Evolutionary conservation across 1,140 invertebrate species (phyloP).

Genomic region (Musca vetustissima): DNA sequence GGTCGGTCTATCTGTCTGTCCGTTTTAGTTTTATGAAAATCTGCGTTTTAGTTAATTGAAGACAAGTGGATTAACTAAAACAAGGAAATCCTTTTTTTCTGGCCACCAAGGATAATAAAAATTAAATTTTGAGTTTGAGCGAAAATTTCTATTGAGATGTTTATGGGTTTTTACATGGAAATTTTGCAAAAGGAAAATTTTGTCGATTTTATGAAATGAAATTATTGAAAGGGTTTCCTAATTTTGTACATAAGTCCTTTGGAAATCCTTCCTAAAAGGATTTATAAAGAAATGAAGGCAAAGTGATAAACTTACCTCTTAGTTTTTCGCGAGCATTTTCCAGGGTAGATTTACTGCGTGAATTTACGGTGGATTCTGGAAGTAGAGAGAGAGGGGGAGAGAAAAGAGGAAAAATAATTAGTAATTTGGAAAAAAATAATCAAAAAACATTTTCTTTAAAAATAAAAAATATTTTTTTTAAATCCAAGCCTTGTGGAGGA

Average conservation of each 20-base stretch:
- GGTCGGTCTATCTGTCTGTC: too few species aligned
- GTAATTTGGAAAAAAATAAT: too few species aligned
- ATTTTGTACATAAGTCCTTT: too few species aligned
- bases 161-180: slow-evolving; percentile 16
- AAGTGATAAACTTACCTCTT: background rate
- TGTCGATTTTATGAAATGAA: too few species aligned
- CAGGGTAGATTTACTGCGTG: slow-evolving; percentile 2
- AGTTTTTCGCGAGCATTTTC: slow-evolving; percentile 20
- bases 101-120: background rate
- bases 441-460: too few species aligned
- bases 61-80: background rate
- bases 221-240: too few species aligned
- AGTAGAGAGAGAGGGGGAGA: background rate
- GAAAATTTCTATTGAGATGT: background rate
- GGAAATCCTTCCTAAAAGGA: too few species aligned
- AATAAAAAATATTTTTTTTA: too few species aligned
- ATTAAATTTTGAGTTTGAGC: background rate
- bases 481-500: too few species aligned
- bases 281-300: too few species aligned
- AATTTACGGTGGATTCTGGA: slow-evolving; percentile 12
- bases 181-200: background rate
- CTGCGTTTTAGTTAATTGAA: background rate
- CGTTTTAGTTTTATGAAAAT: too few species aligned
- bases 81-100: background rate
- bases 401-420: too few species aligned